Evolutionary conservation across 2,797 vertebrate genomes (phyloP), one percentile per base, ranked within the genome.

Genomic region (Erethizon dorsatum): DNA sequence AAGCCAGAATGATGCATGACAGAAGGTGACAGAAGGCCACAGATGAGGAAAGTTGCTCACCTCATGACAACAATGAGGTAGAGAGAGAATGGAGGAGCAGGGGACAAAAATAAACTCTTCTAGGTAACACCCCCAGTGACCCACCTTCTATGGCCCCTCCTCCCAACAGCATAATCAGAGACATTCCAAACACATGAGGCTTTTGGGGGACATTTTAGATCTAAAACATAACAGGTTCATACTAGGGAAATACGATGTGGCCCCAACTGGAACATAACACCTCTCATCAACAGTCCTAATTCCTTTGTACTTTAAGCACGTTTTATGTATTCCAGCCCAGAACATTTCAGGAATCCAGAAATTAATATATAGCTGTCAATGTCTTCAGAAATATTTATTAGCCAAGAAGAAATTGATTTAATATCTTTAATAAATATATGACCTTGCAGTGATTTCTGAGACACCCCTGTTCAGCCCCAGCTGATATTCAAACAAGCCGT

Each of bases 351-450:
- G n/a, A 73, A 85, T 57, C 13, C 14, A 95, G 87, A 69, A 92
- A 90, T 28, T 12, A 83, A 96, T 75, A 73, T 69, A 83, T 13
- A 87, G 75, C 59, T 63, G 31, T 69, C 57, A 93, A 54, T 13
- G 22, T 87, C 63, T 95, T 96, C 12, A 94, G 56, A 96, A 93
- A 73, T 28, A 94, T 59, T 92, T 47, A 67, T 17, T 17, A 94
- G 73, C 63, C 67, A 57, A 65, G 17, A 93, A 31, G 12, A 93
- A 33, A 91, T 31, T 52, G n/a, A 95, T 73, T 61, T 45, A 83
- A 7, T 14, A 63, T 61, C 41, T 47, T 93, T 67, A 94, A 50
- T 61, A 92, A 90, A 57, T 31, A 92, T 2, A 90, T 0, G 28
- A 84, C 6, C 9, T 14, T 41, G 37, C 47, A 41, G 14, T 61